A percentile compares a stretch with the other conserved stretches of the same genome.
Conservation (phyloP, 2,113 vertebrate genomes). For the Grus americana region DNA sequence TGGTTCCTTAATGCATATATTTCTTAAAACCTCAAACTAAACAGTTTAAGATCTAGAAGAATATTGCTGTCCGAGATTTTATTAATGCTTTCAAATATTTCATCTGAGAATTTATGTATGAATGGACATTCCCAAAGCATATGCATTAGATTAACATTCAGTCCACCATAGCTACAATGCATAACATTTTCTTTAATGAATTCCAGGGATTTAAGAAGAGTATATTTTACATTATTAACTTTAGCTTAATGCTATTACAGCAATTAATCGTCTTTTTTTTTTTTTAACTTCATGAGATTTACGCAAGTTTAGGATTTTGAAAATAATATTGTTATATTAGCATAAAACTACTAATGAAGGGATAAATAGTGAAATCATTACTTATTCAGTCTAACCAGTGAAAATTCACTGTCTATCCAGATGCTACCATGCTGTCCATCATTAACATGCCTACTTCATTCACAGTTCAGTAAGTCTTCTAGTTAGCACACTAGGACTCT, state of each 20-base stretch:
- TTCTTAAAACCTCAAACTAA: constrained; percentile 1
- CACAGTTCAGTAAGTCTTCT: not conserved
- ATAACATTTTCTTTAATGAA: not conserved
- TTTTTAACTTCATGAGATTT: not conserved
- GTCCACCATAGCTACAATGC: not conserved
- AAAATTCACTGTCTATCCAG: not conserved
- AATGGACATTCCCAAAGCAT: not conserved
- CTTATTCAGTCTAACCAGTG: not conserved
- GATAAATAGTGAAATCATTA: not conserved
- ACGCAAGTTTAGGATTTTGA: not conserved
- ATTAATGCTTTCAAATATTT: constrained; percentile 3
- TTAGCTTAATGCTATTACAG: not conserved
- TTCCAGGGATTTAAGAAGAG: constrained; percentile 1
- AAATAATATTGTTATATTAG: not conserved
- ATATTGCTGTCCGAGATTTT: not conserved
- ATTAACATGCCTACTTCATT: not conserved
- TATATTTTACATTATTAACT: not conserved
- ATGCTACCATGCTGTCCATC: not conserved
- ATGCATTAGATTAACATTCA: constrained; percentile 22
- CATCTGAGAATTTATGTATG: constrained; percentile 9
- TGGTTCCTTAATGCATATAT: not conserved
- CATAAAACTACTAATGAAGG: not conserved
- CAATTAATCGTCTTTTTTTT: not conserved
- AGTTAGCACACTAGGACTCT: not conserved
- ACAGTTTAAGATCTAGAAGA: not conserved